Evolutionary conservation across 2,797 vertebrate genomes (phyloP), one percentile per base, ranked within the genome.

Genomic region (Masticophis lateralis): DNA sequence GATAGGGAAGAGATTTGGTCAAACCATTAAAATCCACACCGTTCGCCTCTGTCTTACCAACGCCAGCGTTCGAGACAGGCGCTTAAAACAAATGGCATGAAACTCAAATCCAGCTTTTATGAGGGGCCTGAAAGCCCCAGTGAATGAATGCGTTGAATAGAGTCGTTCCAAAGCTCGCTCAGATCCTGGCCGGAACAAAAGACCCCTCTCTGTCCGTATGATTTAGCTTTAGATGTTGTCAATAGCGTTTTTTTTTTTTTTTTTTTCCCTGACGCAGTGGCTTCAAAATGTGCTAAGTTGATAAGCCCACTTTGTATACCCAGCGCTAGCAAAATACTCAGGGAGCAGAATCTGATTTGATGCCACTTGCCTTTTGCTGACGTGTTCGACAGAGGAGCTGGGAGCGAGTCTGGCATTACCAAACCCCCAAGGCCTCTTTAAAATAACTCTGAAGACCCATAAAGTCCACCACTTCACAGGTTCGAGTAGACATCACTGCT

Each of bases 341-440:
- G 47, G 47, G 47, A 51, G 47, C 7, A 51, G 57, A 86, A 55
- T 90, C 61, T 51, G 87, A 94, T 92, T 88, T 61, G 37, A 89
- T 92, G 91, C 88, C 93, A 56, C 87, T 74, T 87, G 56, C 3
- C 47, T 18, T 92, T 7, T 74, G 93, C 22, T 53, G 27, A 90
- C 90, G 13, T 47, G 56, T 43, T 97, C 79, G 92, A 66, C 8
- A 90, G 93, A 95, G 25, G 11, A 66, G 61, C 92, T 95, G 93
- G 94, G 94, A 89, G 16, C 32, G 7, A 1, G 11, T 61, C 63
- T 59, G 16, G 37, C 74, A 5, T 47, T 22, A 83, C 47, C 74
- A 86, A 86, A 32, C 1, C 60, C 28, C 86, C 59, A 9, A 13
- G n/a, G 53, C 22, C 89, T 59, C 61, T 25, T 66, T 16, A 57